phyloP scores from a whole-genome alignment of 2,888 invertebrate genomes.

The Drosophila prolongata region DNA sequence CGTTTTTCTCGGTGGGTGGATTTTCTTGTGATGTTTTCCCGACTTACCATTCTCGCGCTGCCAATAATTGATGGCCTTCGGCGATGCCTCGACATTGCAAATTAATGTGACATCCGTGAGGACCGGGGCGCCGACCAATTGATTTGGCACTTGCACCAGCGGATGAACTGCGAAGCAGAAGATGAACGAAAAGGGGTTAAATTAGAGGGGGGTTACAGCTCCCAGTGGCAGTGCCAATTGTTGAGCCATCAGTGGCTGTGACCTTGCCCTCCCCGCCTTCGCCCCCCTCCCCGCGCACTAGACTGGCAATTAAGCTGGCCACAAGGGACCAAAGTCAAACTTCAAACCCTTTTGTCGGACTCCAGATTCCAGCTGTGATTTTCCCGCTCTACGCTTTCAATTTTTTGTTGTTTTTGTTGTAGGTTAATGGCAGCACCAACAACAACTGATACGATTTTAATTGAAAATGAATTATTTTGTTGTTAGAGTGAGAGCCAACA shows the following conservation, averaged over 20 bases:
- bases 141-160: slow-evolving; percentile 96
- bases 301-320: slow-evolving; percentile 43
- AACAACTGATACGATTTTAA: slow-evolving; percentile 82
- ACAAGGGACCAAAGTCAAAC: slow-evolving; percentile 34
- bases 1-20: background rate
- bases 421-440: slow-evolving; percentile 52
- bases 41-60: slow-evolving; percentile 93
- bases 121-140: slow-evolving; percentile 94
- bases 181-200: slow-evolving; percentile 4
- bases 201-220: background rate
- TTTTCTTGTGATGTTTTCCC: background rate
- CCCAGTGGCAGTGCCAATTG: slow-evolving; percentile 11
- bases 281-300: slow-evolving; percentile 1
- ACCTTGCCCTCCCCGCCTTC: slow-evolving; percentile 20
- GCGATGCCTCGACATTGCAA: slow-evolving; percentile 95
- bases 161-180: slow-evolving; percentile 90
- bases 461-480: slow-evolving; percentile 83
- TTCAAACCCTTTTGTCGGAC: slow-evolving; percentile 29
- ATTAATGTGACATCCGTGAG: slow-evolving; percentile 94
- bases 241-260: slow-evolving; percentile 34
- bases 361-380: slow-evolving; percentile 32
- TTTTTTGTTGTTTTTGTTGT: slow-evolving; percentile 14
- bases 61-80: slow-evolving; percentile 97
- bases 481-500: slow-evolving; percentile 56
- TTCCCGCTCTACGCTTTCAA: background rate